These are phyloP conservation scores for Myotis myotis DNA, from an alignment of 2,797 vertebrate genomes.

Conservation along the genomic window DNA sequence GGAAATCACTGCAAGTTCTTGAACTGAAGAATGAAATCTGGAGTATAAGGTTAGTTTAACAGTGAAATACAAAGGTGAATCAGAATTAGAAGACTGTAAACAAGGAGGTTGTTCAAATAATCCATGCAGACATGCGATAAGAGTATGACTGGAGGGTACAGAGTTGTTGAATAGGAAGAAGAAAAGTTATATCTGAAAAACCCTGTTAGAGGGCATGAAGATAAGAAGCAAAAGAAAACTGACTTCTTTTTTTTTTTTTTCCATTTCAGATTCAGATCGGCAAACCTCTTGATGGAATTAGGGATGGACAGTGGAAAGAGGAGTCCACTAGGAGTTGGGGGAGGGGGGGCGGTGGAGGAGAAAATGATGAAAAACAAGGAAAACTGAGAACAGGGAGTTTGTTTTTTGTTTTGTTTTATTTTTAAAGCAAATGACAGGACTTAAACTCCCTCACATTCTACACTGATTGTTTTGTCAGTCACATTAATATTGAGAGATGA, in stretches of 20 bases:
- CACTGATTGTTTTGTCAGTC: not conserved
- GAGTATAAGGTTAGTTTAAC: not conserved
- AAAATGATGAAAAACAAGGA: not conserved
- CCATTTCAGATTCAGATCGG: not conserved
- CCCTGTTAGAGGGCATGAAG: not conserved
- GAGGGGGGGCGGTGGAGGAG: fast-evolving
- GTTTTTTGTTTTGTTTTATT: not conserved
- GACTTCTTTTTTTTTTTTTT: not conserved
- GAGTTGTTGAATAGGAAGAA: not conserved
- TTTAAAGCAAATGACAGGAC: not conserved
- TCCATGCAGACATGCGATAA: not conserved
- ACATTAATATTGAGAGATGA: not conserved
- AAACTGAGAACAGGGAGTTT: not conserved
- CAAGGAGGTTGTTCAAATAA: not conserved
- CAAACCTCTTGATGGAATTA: not conserved
- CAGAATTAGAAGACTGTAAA: not conserved
- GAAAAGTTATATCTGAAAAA: not conserved
- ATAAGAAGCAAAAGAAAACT: not conserved
- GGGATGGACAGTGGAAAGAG: not conserved
- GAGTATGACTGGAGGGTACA: not conserved
- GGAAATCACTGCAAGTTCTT: not conserved
- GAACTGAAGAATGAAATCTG: not conserved
- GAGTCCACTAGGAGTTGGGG: not conserved
- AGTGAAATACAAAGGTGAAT: not conserved
- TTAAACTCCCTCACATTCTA: not conserved